Percentiles rank a stretch among this genome's conserved stretches.
These are phyloP conservation scores for Apodemus agrarius DNA, from an alignment of 2,797 vertebrate species.

Conservation along the genomic window DNA sequence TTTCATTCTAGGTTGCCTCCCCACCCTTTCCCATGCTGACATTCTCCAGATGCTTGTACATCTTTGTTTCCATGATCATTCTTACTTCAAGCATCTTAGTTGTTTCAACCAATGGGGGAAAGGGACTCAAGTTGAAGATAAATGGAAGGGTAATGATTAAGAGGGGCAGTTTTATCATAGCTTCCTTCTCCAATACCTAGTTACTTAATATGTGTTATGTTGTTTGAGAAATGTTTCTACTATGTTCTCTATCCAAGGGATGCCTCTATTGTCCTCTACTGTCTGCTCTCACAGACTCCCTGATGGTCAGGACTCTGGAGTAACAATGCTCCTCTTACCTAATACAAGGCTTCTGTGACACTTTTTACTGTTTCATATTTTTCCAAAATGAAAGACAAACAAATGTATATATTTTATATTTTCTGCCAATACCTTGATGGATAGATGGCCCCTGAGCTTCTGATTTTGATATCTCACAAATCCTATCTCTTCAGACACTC, in stretches of 20 bases:
- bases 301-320: not conserved
- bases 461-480: not conserved
- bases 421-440: not conserved
- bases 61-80: not conserved
- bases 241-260: not conserved
- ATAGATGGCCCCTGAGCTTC: not conserved
- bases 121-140: not conserved
- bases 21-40: not conserved
- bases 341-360: not conserved
- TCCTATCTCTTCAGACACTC: not conserved
- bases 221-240: not conserved
- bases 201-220: not conserved
- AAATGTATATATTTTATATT: not conserved
- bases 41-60: not conserved
- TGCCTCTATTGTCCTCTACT: not conserved
- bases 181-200: accelerated
- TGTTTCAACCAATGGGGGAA: not conserved
- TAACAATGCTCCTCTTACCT: not conserved
- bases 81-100: not conserved
- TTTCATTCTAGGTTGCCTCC: not conserved
- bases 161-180: not conserved
- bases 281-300: not conserved
- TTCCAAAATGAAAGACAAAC: not conserved
- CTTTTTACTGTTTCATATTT: not conserved
- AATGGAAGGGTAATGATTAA: not conserved